Evolutionary conservation across 2,888 invertebrate species (phyloP).

Genomic region (Mythimna lalbum): DNA sequence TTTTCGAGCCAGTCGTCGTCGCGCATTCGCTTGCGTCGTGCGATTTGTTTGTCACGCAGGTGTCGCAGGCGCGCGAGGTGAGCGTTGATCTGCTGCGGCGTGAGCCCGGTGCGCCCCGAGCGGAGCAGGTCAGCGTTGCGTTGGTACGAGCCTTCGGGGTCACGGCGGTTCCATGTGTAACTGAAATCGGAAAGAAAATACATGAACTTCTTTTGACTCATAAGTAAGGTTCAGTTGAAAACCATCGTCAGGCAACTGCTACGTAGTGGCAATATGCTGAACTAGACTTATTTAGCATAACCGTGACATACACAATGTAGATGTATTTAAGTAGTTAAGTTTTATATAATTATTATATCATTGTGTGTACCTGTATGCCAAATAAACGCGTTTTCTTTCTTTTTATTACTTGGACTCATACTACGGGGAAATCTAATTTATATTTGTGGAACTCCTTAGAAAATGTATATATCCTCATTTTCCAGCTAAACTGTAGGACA

Average conservation of each 20-base stretch:
- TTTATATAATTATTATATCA: too few species aligned
- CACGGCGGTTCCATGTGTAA: conserved; percentile 86
- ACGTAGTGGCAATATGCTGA: too few species aligned
- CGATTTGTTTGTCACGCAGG: conserved; percentile 84
- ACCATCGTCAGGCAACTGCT: too few species aligned
- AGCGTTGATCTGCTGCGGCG: conserved; percentile 82
- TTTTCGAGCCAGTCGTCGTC: conserved; percentile 83
- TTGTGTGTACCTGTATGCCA: too few species aligned
- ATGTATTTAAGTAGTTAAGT: too few species aligned
- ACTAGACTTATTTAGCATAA: too few species aligned
- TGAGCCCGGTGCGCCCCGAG: conserved; percentile 84
- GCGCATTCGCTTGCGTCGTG: conserved; percentile 76
- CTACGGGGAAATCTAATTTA: not conserved
- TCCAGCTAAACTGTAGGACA: conserved; percentile 6
- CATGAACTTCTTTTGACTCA: not conserved
- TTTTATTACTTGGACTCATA: not conserved
- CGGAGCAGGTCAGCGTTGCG: conserved; percentile 84
- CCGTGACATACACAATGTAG: too few species aligned
- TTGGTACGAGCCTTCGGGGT: conserved; percentile 85
- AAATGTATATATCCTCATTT: not conserved
- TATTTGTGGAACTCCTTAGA: not conserved
- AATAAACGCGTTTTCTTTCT: not conserved
- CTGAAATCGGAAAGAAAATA: conserved; percentile 69
- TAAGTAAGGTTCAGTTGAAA: too few species aligned
- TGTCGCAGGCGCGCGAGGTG: conserved; percentile 83